These are phyloP conservation scores for Molossus alvarezi DNA, from an alignment of 2,797 vertebrate species.

Conservation along the genomic window DNA sequence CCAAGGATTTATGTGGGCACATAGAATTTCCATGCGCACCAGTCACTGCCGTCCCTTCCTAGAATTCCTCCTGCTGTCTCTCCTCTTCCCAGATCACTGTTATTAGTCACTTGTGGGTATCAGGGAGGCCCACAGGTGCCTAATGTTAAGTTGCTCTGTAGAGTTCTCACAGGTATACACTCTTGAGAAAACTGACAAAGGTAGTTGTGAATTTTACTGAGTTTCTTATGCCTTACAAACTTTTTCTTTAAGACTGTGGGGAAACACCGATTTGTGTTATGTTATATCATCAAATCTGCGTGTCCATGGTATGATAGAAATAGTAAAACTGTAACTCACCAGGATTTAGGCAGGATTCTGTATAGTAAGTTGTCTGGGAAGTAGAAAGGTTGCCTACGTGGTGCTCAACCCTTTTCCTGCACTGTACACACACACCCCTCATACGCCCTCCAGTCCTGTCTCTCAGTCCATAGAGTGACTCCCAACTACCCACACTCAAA, in stretches of 20 bases:
- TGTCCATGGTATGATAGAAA: neutral
- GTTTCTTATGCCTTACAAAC: neutral
- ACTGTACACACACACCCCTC: neutral
- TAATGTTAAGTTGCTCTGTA: slow-evolving; percentile 6
- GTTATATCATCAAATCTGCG: neutral
- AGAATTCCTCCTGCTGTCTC: neutral
- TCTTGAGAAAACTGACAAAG: neutral
- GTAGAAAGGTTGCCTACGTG: neutral
- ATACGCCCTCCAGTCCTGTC: neutral
- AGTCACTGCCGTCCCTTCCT: neutral
- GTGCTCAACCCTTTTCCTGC: neutral
- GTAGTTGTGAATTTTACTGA: slow-evolving; percentile 47
- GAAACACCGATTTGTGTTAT: neutral
- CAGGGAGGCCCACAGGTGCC: neutral
- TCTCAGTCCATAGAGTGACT: neutral
- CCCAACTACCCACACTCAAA: neutral
- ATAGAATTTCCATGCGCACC: neutral
- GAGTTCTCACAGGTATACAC: neutral
- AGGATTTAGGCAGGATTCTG: neutral
- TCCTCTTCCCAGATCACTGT: neutral
- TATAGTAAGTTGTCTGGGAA: neutral
- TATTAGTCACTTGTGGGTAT: neutral
- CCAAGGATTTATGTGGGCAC: neutral
- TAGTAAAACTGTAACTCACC: neutral
- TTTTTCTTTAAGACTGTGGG: neutral